Evolutionary conservation across 2,113 vertebrate genomes (phyloP), one percentile per base, ranked within the genome.

Genomic region (Hippolais icterina): DNA sequence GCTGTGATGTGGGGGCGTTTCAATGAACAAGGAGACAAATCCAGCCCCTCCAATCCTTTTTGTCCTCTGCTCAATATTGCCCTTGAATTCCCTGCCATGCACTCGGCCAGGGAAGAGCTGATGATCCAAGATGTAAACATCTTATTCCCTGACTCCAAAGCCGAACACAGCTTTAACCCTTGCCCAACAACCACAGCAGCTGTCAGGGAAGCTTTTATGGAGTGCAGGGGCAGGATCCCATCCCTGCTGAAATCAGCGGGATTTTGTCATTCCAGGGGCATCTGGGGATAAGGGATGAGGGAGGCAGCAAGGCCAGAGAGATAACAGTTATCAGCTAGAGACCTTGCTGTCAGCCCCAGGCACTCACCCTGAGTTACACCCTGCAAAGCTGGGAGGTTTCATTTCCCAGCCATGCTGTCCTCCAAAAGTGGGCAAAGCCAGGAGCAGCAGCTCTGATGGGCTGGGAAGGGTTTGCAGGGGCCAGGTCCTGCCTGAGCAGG

Each of bases 121-220:
- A 90, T 92, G 94, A 93, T 83, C 68, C 84, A 68, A 94, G 92
- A 72, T 84, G 90, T 94, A 81, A 96, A 96, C 94, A 84, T 91
- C 96, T 90, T 95, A 91, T 87, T 91, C 80, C 83, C 96, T 79
- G 84, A 90, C 96, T 96, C 91, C 88, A n/a, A 72, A 96, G 92
- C 94, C 13, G 52, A 65, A 47, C 80, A 76, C 80, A 83, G 83
- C 97, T 97, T 98, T 97, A 98, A 98, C 97, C 84, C 93, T 89
- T 93, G 90, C 97, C 95, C 97, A 94, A 96, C 94, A 90, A 80
- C 53, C 76, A 79, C 97, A 90, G 96, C 96, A 88, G 90, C 97
- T 94, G 96, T 95, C 97, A 96, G 87, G 54, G 96, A 97, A 93
- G 95, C 95, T 94, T 97, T 97, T 72, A 94, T 41, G 74, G 95